phyloP scores from a whole-genome alignment of 2,888 invertebrate species.

The Fragum whitleyi region DNA sequence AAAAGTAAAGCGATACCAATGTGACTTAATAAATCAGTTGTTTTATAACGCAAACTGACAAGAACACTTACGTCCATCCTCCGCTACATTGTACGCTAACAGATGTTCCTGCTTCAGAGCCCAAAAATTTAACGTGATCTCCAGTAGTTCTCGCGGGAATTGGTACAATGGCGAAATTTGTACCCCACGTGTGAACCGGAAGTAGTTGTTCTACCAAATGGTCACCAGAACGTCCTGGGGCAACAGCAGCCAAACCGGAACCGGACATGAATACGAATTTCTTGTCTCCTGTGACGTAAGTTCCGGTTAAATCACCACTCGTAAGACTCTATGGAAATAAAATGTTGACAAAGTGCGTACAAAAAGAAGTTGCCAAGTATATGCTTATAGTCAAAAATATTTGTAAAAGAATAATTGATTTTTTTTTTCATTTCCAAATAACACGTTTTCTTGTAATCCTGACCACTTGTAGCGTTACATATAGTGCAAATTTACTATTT shows the following conservation, averaged over 20 bases:
- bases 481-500: no score
- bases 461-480: no score
- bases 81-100: conserved; percentile 38
- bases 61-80: conserved; percentile 29
- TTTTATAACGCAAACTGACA: no score
- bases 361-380: no score
- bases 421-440: no score
- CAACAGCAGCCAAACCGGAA: conserved; percentile 66
- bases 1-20: no score
- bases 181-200: conserved; percentile 78
- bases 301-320: conserved; percentile 75
- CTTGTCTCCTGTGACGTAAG: conserved; percentile 68
- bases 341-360: neutral
- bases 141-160: conserved; percentile 72
- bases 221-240: conserved; percentile 57
- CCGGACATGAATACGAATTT: conserved; percentile 76
- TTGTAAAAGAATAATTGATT: no score
- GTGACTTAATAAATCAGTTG: no score
- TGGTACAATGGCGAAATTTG: conserved; percentile 72
- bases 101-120: conserved; percentile 57
- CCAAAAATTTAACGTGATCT: conserved; percentile 72
- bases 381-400: no score
- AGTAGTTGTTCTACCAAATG: conserved; percentile 71
- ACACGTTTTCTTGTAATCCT: no score
- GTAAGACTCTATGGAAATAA: conserved; percentile 43